These are phyloP conservation scores for Halictus quadricinctus DNA, from an alignment of 2,888 invertebrate species.

Conservation along the genomic window DNA sequence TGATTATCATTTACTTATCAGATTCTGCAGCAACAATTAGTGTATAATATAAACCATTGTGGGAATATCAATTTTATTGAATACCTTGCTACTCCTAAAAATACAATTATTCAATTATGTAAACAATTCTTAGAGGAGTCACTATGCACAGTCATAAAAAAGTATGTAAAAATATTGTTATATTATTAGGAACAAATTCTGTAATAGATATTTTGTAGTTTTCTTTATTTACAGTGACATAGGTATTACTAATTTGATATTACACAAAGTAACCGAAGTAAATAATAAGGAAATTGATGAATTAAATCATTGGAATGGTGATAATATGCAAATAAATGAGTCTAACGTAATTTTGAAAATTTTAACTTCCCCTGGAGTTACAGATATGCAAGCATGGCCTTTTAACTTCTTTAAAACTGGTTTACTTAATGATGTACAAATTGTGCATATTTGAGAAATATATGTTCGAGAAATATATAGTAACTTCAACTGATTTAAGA, in stretches of 20 bases:
- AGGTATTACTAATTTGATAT: constrained; percentile 51
- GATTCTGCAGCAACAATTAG: constrained; percentile 57
- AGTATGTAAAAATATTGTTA: constrained; percentile 34
- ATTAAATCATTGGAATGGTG: constrained; percentile 10
- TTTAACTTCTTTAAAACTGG: constrained; percentile 52
- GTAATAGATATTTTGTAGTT: neutral
- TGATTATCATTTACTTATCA: constrained; percentile 22
- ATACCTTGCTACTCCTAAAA: constrained; percentile 39
- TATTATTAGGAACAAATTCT: neutral
- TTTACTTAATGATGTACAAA: constrained; percentile 46
- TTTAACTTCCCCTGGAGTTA: constrained; percentile 44
- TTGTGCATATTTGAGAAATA: neutral
- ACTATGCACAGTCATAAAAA: constrained; percentile 53
- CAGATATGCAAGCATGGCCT: constrained; percentile 59
- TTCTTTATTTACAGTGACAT: constrained; percentile 30
- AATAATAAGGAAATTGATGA: constrained; percentile 50
- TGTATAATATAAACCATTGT: constrained; percentile 50
- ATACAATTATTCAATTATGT: constrained; percentile 51
- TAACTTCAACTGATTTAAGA: neutral
- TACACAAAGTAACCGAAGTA: constrained; percentile 60
- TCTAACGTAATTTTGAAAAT: constrained; percentile 44
- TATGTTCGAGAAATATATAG: neutral
- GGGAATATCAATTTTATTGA: constrained; percentile 65
- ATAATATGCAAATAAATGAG: constrained; percentile 4
- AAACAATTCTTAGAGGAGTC: constrained; percentile 61